These are phyloP conservation scores for Cichladusa arquata DNA, from an alignment of 2,113 vertebrate species.

Conservation along the genomic window DNA sequence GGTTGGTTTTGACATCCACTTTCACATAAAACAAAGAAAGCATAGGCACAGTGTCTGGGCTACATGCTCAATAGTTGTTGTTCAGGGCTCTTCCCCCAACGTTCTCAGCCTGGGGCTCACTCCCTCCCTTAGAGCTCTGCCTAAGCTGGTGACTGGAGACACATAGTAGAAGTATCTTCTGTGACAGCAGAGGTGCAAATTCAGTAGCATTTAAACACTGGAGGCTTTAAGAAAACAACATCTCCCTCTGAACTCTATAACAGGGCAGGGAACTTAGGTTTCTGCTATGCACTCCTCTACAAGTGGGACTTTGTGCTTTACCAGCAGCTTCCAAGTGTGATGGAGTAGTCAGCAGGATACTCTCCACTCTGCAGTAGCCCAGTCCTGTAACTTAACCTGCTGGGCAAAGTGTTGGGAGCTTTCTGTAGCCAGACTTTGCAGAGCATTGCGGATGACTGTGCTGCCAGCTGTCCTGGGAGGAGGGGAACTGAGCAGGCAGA, in stretches of 20 bases:
- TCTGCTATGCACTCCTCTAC: background rate
- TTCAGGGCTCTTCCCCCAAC: background rate
- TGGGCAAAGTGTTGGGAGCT: background rate
- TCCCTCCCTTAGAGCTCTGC: background rate
- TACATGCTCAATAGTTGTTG: background rate
- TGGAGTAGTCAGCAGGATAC: background rate
- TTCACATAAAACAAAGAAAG: background rate
- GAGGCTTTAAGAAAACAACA: background rate
- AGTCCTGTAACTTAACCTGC: background rate
- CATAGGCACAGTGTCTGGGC: rapidly evolving
- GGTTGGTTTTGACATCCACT: background rate
- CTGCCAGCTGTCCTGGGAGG: background rate
- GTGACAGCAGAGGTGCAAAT: background rate
- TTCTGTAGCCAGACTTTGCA: background rate
- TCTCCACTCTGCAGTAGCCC: background rate
- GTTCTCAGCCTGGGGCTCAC: background rate
- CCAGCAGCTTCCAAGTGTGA: rapidly evolving
- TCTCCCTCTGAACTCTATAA: background rate
- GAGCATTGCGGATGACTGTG: rapidly evolving
- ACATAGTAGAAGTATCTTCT: background rate
- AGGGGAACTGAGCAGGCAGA: background rate
- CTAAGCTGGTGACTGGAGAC: background rate
- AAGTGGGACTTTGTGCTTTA: background rate
- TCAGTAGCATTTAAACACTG: background rate
- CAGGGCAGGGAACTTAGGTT: background rate